Percentiles rank a stretch among this genome's conserved stretches.
phyloP scores from a whole-genome alignment of 2,797 vertebrate genomes.

The Apogon talboti region DNA sequence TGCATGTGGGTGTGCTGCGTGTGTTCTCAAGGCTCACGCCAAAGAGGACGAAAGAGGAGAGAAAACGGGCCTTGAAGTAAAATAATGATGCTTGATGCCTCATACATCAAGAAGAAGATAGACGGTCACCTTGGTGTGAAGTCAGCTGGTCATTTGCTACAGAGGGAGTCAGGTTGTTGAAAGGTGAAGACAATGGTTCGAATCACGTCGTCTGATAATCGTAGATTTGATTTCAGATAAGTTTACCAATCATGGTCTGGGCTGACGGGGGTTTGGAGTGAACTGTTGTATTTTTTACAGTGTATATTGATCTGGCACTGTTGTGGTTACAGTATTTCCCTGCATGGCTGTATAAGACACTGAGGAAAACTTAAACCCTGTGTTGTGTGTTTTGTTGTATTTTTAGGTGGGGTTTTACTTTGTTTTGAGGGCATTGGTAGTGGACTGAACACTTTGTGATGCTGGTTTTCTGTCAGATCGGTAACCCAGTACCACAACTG shows the following conservation, averaged over 20 bases:
- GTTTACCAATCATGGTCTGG: not conserved
- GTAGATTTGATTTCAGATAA: not conserved
- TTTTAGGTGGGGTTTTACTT: too few relatives aligned
- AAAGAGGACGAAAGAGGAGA: conserved; percentile 48
- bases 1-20: conserved; percentile 33
- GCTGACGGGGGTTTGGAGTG: too few relatives aligned
- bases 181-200: conserved; percentile 13
- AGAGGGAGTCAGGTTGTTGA: conserved; percentile 45
- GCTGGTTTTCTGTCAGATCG: too few relatives aligned
- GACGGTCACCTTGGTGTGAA: conserved; percentile 71
- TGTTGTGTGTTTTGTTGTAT: too few relatives aligned
- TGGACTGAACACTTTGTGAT: too few relatives aligned
- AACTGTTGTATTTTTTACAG: too few relatives aligned
- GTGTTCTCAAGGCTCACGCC: conserved; percentile 56
- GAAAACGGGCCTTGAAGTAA: conserved; percentile 71
- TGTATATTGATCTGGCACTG: too few relatives aligned
- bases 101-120: conserved; percentile 66
- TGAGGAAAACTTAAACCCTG: too few relatives aligned
- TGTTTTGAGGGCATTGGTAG: too few relatives aligned
- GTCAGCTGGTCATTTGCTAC: conserved; percentile 61
- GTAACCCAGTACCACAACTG: too few relatives aligned
- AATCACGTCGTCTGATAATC: not conserved
- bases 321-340: too few relatives aligned
- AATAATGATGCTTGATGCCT: conserved; percentile 69
- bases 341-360: too few relatives aligned